Evolutionary conservation across 2,888 invertebrate genomes (phyloP).

Genomic region (Ochropleura leucogaster): DNA sequence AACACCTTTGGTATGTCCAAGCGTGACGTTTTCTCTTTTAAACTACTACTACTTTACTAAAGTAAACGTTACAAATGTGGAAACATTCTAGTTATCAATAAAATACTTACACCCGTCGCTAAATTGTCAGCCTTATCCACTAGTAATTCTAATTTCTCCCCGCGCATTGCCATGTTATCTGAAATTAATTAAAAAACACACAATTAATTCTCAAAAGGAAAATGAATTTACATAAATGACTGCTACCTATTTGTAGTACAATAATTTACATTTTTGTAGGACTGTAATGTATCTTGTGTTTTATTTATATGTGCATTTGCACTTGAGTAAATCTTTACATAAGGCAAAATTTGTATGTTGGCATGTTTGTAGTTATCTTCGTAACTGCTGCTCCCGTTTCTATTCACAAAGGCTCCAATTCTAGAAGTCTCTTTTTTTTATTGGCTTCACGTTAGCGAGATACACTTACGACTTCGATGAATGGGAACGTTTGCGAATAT

Average conservation of each 20-base stretch:
- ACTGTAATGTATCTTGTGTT: background rate
- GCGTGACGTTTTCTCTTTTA: background rate
- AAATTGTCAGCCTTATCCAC: conserved; percentile 98
- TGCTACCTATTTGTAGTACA: background rate
- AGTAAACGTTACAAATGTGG: background rate
- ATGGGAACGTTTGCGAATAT: too few relatives aligned
- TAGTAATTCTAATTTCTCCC: conserved; percentile 97
- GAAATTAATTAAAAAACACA: conserved; percentile 73
- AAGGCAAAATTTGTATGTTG: background rate
- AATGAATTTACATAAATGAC: background rate
- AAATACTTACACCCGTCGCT: conserved; percentile 94
- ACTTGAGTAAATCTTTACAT: background rate
- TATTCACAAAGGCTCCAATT: too few relatives aligned
- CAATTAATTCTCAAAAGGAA: conserved; percentile 12
- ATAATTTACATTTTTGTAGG: background rate
- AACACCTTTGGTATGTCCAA: too few relatives aligned
- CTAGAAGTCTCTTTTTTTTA: too few relatives aligned
- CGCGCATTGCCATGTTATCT: conserved; percentile 97
- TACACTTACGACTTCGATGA: too few relatives aligned
- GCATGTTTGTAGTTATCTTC: background rate
- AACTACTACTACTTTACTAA: background rate
- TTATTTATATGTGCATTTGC: background rate
- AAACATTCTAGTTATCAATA: background rate
- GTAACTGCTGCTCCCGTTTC: background rate
- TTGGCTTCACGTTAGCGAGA: too few relatives aligned